These are phyloP conservation scores for Coryphaenoides rupestris DNA, from an alignment of 2,113 vertebrate genomes.

Conservation along the genomic window DNA sequence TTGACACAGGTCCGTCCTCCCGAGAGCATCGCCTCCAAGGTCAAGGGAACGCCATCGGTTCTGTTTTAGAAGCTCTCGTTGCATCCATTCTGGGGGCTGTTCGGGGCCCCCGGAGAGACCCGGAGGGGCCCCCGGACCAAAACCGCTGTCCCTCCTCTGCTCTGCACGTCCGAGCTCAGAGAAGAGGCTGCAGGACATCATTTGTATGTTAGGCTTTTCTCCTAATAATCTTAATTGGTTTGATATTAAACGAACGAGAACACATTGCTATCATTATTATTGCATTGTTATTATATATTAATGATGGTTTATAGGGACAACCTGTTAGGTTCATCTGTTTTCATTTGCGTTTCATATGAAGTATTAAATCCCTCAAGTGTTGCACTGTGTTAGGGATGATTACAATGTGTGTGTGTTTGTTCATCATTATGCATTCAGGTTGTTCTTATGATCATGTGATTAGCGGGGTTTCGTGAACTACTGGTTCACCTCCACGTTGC, in stretches of 20 bases:
- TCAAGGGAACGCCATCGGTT: constrained; percentile 53
- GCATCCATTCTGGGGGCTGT: constrained; percentile 50
- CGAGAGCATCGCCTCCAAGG: constrained; percentile 33
- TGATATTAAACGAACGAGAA: not conserved
- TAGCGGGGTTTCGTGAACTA: not conserved
- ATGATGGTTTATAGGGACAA: too few species aligned
- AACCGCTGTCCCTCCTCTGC: constrained; percentile 12
- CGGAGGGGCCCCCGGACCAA: not conserved
- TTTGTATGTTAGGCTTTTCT: not conserved
- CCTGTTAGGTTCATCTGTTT: too few species aligned
- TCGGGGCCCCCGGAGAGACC: constrained; percentile 1
- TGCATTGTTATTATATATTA: too few species aligned
- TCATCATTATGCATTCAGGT: too few species aligned
- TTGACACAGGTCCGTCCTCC: constrained; percentile 13
- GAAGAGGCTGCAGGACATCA: constrained; percentile 56
- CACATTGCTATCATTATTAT: too few species aligned
- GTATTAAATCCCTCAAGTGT: too few species aligned
- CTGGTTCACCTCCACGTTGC: constrained; percentile 27
- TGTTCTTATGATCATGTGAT: too few species aligned
- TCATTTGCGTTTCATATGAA: too few species aligned
- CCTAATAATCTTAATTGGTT: not conserved
- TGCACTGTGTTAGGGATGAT: too few species aligned
- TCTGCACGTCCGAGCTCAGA: constrained; percentile 14
- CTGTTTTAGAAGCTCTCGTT: constrained; percentile 55
- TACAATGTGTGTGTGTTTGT: too few species aligned